phyloP scores from a whole-genome alignment of 2,888 invertebrate species.

The Sepioteuthis lessoniana region DNA sequence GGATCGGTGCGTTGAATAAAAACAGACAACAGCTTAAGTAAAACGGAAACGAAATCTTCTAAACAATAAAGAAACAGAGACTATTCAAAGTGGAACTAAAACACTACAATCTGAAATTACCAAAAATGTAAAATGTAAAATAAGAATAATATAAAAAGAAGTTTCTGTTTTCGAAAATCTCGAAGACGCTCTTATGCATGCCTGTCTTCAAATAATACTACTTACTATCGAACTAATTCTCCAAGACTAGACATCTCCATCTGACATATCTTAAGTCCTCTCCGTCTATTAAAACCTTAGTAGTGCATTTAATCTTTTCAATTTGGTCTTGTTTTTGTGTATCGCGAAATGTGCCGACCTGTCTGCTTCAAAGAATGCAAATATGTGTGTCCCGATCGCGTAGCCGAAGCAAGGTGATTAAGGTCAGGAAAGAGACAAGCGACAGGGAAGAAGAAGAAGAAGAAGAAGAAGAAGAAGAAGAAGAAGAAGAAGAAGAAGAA shows the following conservation, averaged over 20 bases:
- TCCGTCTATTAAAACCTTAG: conserved; percentile 20
- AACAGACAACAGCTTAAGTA: too few relatives aligned
- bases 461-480: too few relatives aligned
- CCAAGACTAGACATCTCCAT: not conserved
- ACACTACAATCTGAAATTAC: too few relatives aligned
- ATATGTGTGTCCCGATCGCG: not conserved
- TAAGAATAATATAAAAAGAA: too few relatives aligned
- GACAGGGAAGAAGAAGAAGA: too few relatives aligned
- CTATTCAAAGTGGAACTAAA: too few relatives aligned
- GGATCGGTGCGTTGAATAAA: too few relatives aligned
- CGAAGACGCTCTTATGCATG: not conserved
- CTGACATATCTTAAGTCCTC: not conserved
- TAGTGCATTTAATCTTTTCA: not conserved
- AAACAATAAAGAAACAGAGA: too few relatives aligned
- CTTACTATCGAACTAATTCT: not conserved
- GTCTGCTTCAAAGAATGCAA: not conserved
- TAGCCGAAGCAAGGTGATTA: not conserved
- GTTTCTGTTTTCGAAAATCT: not conserved
- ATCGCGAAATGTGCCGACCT: not conserved
- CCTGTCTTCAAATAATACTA: not conserved
- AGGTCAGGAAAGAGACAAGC: not conserved
- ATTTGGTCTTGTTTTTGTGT: not conserved
- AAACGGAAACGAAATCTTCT: too few relatives aligned
- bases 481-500: too few relatives aligned
- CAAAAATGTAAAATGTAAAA: too few relatives aligned